These are phyloP conservation scores for Pseudoatta argentina DNA, from an alignment of 1,140 invertebrate species.

Conservation along the genomic window DNA sequence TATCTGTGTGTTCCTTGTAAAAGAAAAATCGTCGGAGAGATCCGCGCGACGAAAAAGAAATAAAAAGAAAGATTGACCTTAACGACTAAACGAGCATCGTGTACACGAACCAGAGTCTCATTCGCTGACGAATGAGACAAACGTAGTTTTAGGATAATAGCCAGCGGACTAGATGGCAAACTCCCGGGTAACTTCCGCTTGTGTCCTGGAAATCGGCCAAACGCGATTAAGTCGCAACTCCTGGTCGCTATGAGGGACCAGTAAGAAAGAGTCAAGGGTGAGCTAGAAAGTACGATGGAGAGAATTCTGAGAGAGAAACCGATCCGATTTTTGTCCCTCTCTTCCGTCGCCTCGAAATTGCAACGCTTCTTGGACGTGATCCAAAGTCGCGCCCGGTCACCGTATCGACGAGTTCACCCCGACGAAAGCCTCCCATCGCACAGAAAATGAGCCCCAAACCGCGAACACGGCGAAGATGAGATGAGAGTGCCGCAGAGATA, in stretches of 20 bases:
- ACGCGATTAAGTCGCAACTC: conserved; percentile 82
- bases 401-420: conserved; percentile 68
- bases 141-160: conserved; percentile 74
- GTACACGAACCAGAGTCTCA: conserved; percentile 51
- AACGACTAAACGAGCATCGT: conserved; percentile 68
- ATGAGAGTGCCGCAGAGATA: neutral
- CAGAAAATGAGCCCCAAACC: conserved; percentile 71
- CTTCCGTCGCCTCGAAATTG: conserved; percentile 57
- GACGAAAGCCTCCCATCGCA: conserved; percentile 49
- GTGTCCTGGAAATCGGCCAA: conserved; percentile 83
- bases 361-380: conserved; percentile 71
- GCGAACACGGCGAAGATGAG: conserved; percentile 51
- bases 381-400: conserved; percentile 66
- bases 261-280: neutral
- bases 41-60: conserved; percentile 43
- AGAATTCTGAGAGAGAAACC: conserved; percentile 11
- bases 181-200: conserved; percentile 67
- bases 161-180: conserved; percentile 62
- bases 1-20: neutral
- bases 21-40: conserved; percentile 10
- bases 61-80: conserved; percentile 52
- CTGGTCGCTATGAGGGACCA: conserved; percentile 16
- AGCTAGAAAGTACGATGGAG: conserved; percentile 50
- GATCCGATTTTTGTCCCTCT: conserved; percentile 3
- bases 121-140: conserved; percentile 71